phyloP scores from a whole-genome alignment of 2,888 invertebrate genomes.

The Augochlorella aurata region DNA sequence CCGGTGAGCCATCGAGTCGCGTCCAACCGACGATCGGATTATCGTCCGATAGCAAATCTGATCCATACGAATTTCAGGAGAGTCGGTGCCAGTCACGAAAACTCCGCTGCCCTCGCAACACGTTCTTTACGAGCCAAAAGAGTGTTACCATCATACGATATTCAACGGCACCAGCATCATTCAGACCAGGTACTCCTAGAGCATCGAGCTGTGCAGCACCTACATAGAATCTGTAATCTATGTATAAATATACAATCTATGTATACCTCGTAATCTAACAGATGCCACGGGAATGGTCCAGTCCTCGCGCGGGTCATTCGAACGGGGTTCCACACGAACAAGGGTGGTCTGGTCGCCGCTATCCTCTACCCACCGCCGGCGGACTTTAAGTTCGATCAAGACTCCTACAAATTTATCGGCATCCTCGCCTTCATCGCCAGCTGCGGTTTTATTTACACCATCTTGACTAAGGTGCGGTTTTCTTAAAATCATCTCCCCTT shows the following conservation, averaged over 20 bases:
- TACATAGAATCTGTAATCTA: too few species aligned
- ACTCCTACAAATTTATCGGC: conserved; percentile 90
- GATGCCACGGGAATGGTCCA: conserved; percentile 82
- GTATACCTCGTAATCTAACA: conserved; percentile 67
- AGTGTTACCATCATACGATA: conserved; percentile 92
- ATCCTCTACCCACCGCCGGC: conserved; percentile 91
- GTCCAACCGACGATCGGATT: neutral
- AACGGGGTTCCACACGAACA: conserved; percentile 91
- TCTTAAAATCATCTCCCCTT: neutral
- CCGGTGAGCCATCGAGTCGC: conserved; percentile 84
- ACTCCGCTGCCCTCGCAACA: conserved; percentile 87
- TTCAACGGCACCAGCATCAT: conserved; percentile 95
- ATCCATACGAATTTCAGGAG: conserved; percentile 85
- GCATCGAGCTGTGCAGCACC: too few species aligned
- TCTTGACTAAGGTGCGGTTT: conserved; percentile 89
- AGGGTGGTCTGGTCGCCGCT: conserved; percentile 90
- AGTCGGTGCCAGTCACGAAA: conserved; percentile 96
- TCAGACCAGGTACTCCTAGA: conserved; percentile 87
- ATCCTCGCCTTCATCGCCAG: conserved; percentile 88
- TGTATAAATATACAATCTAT: neutral
- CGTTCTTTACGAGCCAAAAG: conserved; percentile 87
- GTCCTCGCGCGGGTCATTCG: conserved; percentile 90
- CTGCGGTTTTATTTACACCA: conserved; percentile 91
- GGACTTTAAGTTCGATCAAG: conserved; percentile 90
- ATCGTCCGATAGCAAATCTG: neutral